Evolutionary conservation across 2,113 vertebrate species (phyloP).

Genomic region (Xiphias gladius): DNA sequence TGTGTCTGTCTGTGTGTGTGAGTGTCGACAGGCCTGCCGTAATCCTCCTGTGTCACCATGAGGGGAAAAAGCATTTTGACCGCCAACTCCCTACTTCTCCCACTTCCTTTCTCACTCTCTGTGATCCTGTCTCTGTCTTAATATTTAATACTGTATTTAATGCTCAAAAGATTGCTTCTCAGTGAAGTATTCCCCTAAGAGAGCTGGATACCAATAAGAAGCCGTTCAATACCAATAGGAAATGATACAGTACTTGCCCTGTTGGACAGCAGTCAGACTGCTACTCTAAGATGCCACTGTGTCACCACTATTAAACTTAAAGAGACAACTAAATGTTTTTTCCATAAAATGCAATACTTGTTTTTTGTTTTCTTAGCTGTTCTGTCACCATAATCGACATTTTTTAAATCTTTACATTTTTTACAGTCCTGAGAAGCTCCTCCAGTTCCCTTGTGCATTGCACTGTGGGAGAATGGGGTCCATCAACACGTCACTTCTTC

Average conservation of each 20-base stretch:
- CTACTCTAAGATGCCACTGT: neutral
- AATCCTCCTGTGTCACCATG: neutral
- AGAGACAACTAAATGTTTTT: no score
- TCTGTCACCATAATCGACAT: neutral
- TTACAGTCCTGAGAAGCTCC: neutral
- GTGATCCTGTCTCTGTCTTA: neutral
- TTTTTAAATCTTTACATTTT: neutral
- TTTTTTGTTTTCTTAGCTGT: neutral
- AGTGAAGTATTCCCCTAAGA: no score
- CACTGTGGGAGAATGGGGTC: no score
- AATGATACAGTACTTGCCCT: neutral
- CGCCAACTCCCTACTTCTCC: neutral
- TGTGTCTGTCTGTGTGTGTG: neutral
- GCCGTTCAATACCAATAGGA: neutral
- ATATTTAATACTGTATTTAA: no score
- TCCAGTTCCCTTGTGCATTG: neutral
- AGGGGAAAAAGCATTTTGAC: neutral
- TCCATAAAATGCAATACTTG: no score
- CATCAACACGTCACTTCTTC: neutral
- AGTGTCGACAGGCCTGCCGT: constrained; percentile 7
- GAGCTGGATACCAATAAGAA: no score
- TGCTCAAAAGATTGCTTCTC: neutral
- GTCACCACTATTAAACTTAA: no score
- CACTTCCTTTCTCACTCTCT: neutral
- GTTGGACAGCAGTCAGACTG: neutral